These are phyloP conservation scores for Linepithema humile DNA, from an alignment of 1,140 invertebrate species.

Conservation along the genomic window DNA sequence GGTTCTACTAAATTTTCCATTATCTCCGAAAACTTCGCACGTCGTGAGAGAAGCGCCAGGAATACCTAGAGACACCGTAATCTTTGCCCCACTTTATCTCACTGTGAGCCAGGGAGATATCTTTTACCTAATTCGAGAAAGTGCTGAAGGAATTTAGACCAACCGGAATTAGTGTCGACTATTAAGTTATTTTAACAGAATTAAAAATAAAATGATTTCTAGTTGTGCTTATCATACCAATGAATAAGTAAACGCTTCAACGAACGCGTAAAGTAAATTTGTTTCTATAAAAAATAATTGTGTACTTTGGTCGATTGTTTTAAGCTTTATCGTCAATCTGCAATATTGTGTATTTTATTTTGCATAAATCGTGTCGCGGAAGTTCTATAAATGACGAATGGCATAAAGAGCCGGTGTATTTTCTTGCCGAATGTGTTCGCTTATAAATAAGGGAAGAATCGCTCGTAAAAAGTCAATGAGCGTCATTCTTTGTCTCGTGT, in stretches of 20 bases:
- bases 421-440: background rate
- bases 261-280: too few species aligned
- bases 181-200: background rate
- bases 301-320: too few species aligned
- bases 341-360: background rate
- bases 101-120: background rate
- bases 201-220: background rate
- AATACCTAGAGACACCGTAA: background rate
- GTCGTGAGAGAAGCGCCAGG: background rate
- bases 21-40: slow-evolving; percentile 10
- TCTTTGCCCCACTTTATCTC: slow-evolving; percentile 36
- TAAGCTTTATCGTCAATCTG: too few species aligned
- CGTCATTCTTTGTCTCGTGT: background rate
- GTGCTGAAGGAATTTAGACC: background rate
- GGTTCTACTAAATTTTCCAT: background rate
- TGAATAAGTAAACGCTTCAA: background rate
- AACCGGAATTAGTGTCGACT: background rate
- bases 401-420: slow-evolving; percentile 3
- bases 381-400: background rate
- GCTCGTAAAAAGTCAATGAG: slow-evolving; percentile 41
- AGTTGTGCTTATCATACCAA: background rate
- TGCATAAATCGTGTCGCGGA: background rate
- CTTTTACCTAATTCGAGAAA: slow-evolving; percentile 1
- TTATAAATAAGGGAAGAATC: slow-evolving; percentile 28
- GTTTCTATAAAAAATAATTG: too few species aligned